phyloP scores from a whole-genome alignment of 2,113 vertebrate species.

The Chaenogobius annularis region DNA sequence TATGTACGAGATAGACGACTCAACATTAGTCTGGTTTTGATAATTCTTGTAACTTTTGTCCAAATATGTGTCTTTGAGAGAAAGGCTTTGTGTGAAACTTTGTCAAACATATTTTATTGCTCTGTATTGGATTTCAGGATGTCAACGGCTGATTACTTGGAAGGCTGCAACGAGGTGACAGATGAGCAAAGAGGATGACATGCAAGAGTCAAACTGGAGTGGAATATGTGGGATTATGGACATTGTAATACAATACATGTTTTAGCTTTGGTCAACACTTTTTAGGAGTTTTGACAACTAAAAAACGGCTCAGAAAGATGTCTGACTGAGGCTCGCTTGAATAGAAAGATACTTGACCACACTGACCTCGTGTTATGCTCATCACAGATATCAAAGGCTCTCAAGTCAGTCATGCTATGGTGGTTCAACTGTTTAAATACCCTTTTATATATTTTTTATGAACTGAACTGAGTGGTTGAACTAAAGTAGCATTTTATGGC shows the following conservation, averaged over 20 bases:
- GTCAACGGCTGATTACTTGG: neutral
- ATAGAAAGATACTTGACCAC: neutral
- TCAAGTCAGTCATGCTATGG: too few species aligned
- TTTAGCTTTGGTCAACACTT: neutral
- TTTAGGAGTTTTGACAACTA: neutral
- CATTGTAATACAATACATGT: neutral
- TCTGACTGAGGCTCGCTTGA: neutral
- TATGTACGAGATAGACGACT: constrained; percentile 15
- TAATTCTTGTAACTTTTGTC: constrained; percentile 2
- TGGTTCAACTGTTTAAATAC: neutral
- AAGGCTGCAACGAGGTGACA: neutral
- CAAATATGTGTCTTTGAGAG: neutral
- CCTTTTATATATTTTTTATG: neutral
- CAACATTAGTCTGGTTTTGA: constrained; percentile 2
- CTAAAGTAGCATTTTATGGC: neutral
- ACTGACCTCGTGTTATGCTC: neutral
- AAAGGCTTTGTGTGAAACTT: neutral
- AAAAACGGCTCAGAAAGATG: neutral
- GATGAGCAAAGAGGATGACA: neutral
- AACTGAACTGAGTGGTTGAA: neutral
- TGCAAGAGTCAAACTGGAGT: constrained; percentile 1
- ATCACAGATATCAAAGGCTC: neutral
- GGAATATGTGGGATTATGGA: neutral
- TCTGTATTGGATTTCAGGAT: neutral
- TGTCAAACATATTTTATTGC: constrained; percentile 2